Evolutionary conservation across 30 jellyfish, hydroid and myxozoan genomes (phyloP), one percentile per base, ranked within the genome.

Genomic region (Hydractinia symbiolongicarpus): DNA sequence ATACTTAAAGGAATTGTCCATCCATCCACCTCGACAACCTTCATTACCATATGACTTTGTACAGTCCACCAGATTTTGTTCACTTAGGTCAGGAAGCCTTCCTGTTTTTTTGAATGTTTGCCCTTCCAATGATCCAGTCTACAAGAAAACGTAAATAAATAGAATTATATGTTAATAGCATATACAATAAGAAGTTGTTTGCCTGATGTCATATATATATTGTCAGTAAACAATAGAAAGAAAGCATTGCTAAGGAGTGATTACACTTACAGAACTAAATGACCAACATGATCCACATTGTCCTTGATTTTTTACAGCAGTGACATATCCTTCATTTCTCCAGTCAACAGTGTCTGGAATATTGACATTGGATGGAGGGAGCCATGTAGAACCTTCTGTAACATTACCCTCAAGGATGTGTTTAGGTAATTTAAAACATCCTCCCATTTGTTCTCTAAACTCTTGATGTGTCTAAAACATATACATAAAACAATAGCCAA

Each of bases 1-100:
- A 82, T 94, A 94, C 66, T 71, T 83, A 83, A 94, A 94, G 0
- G 96, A 84, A 79, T 85, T 53, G 52, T 88, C 97, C 96, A 90
- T 88, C 96, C 96, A 94, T 52, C 99, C 99, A 83, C 99, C 99
- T 77, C 68, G 61, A 78, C 99, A 94, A 0, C 99, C 99, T 57
- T 85, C 66, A 78, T 89, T 84, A 8, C 99, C 99, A 60, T 89
- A 86, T 10, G 88, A 76, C 17, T 67, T 75, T 53, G 99, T 40
- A 57, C 99, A 94, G 67, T 94, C 99, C 50, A 94, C 88, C 20
- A 94, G 67, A 67, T 94, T 89, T 73, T 94, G 99, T 74, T 94
- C 99, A 85, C 99, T 94, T 61, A 94, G 76, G 5, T 89, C 79
- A 10, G 87, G 88, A 6, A 93, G 90, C 7, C 8, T 74, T 66